phyloP scores from a whole-genome alignment of 2,797 vertebrate genomes.

The Rousettus madagascariensis region DNA sequence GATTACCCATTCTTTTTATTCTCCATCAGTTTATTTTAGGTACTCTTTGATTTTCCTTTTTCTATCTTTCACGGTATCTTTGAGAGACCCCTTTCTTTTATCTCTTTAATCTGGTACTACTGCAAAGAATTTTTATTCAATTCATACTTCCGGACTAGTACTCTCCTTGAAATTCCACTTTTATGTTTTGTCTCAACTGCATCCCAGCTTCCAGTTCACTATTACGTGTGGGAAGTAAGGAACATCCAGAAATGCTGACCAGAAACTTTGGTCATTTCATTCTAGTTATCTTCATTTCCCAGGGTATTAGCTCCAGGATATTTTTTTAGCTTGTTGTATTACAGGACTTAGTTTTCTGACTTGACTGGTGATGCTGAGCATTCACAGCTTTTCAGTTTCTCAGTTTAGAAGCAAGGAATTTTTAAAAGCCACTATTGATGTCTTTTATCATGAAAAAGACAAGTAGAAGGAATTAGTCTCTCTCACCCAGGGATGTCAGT shows the following conservation, averaged over 20 bases:
- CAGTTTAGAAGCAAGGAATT: conserved; percentile 31
- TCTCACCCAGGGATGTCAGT: conserved; percentile 71
- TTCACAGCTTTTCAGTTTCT: conserved; percentile 55
- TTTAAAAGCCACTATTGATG: background rate
- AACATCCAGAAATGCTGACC: background rate
- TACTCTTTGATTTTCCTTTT: conserved; percentile 7
- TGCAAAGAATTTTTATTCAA: background rate
- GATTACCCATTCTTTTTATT: background rate
- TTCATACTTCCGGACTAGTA: background rate
- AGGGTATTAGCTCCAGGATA: background rate
- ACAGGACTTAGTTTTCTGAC: conserved; percentile 25
- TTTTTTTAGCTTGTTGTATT: background rate
- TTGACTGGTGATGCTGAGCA: background rate
- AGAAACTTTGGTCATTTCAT: background rate
- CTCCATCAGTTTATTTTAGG: background rate
- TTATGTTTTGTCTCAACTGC: background rate
- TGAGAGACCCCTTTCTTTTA: background rate
- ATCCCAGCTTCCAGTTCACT: background rate
- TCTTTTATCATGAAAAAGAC: conserved; percentile 47
- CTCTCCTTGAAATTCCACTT: background rate
- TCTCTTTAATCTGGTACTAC: background rate
- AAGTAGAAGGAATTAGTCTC: conserved; percentile 58
- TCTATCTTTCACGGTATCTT: background rate
- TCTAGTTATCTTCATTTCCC: conserved; percentile 16
- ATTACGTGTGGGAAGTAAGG: background rate